Evolutionary conservation across 2,797 vertebrate genomes (phyloP).

Genomic region (Pangasius sanitwongsei): DNA sequence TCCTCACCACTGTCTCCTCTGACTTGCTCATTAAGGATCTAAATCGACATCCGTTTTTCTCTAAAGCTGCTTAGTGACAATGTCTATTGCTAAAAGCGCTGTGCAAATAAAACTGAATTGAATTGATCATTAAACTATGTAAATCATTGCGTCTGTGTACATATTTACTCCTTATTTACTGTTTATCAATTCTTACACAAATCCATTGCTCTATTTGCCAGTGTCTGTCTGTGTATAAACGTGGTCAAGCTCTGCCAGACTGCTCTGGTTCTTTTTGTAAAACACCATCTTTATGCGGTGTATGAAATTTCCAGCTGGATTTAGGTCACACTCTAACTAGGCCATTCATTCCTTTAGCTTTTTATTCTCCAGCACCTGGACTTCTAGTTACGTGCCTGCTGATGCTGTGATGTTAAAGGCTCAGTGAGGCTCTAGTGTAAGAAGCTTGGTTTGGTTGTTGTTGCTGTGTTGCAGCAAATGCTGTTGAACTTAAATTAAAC

Average conservation of each 20-base stretch:
- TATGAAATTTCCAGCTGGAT: conserved; percentile 69
- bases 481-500: neutral
- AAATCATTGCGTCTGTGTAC: neutral
- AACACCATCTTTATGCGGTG: conserved; percentile 8
- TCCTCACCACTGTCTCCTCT: neutral
- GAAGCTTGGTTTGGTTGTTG: neutral
- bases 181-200: neutral
- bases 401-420: neutral
- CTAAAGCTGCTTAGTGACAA: neutral
- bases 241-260: neutral
- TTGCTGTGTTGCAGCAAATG: neutral
- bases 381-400: neutral
- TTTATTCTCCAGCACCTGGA: conserved; percentile 17
- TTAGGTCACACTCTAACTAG: conserved; percentile 77
- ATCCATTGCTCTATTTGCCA: neutral
- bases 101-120: neutral
- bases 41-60: neutral
- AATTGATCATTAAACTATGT: neutral
- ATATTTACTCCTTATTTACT: neutral
- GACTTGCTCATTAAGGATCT: neutral
- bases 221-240: neutral
- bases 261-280: neutral
- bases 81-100: neutral
- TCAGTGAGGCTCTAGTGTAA: neutral
- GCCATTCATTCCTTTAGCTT: conserved; percentile 23